These are phyloP conservation scores for Eclectus roratus DNA, from an alignment of 2,113 vertebrate genomes.

Conservation along the genomic window DNA sequence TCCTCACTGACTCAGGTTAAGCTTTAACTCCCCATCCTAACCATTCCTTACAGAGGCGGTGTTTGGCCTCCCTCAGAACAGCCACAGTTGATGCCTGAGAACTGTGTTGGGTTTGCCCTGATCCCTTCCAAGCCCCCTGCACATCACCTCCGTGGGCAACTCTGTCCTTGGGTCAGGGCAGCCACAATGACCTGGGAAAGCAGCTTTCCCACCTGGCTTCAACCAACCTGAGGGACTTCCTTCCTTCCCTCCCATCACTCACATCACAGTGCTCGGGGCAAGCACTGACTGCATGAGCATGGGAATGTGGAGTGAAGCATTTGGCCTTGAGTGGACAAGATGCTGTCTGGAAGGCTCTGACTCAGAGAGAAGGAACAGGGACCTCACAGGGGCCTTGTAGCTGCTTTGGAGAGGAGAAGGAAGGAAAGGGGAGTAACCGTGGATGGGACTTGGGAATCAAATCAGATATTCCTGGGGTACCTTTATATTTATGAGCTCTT, in stretches of 20 bases:
- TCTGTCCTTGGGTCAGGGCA: not conserved
- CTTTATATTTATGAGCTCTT: not conserved
- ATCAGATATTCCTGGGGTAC: not conserved
- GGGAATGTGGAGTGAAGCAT: not conserved
- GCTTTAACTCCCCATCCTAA: not conserved
- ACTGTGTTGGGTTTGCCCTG: not conserved
- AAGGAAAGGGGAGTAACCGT: not conserved
- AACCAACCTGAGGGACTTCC: not conserved
- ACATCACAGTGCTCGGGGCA: not conserved
- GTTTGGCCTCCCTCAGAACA: not conserved
- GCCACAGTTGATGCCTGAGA: not conserved
- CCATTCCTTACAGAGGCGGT: not conserved
- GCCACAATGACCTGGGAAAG: not conserved
- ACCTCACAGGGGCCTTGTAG: not conserved
- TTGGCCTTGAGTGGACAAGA: not conserved
- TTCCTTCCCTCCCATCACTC: accelerated
- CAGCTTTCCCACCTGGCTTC: not conserved
- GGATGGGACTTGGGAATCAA: not conserved
- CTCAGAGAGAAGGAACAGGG: not conserved
- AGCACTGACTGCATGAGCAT: not conserved
- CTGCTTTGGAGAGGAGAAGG: not conserved
- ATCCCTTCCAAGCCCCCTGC: not conserved
- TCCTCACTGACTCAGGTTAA: not conserved
- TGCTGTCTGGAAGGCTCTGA: not conserved
- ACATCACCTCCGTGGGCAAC: not conserved